These are phyloP conservation scores for Mesorhabditis spiculigera DNA, from an alignment of 2,888 invertebrate species.

Conservation along the genomic window DNA sequence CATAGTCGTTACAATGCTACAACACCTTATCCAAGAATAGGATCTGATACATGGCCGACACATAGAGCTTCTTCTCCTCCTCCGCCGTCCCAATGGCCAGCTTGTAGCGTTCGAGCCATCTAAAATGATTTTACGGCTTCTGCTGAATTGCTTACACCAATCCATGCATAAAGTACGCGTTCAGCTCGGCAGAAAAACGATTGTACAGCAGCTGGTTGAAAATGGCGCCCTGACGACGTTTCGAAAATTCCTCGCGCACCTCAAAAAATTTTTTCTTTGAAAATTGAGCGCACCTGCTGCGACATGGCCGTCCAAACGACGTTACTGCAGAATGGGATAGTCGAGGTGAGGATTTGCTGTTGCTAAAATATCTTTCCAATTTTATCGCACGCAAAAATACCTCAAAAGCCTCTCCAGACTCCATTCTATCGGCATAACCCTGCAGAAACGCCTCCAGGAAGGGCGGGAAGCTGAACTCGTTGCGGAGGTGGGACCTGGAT, in stretches of 20 bases:
- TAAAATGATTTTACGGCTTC: background rate
- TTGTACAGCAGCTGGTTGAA: background rate
- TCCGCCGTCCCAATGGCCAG: background rate
- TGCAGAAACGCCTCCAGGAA: background rate
- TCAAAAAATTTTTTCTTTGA: background rate
- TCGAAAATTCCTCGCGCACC: conserved; percentile 4
- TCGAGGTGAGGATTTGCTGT: background rate
- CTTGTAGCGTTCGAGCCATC: background rate
- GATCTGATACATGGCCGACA: background rate
- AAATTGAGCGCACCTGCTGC: background rate
- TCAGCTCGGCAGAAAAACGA: background rate
- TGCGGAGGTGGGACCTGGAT: conserved; percentile 2
- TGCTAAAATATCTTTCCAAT: background rate
- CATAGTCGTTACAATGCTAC: background rate
- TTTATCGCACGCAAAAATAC: background rate
- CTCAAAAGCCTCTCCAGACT: background rate
- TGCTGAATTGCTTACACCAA: background rate
- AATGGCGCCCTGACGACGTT: background rate
- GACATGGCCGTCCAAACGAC: background rate
- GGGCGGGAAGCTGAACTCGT: background rate
- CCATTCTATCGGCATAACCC: background rate
- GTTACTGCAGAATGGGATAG: background rate
- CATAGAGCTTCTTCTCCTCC: background rate
- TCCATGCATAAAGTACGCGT: background rate
- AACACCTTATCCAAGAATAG: conserved; percentile 4